These are phyloP conservation scores for Grallaria varia DNA, from an alignment of 2,113 vertebrate species.

Conservation along the genomic window DNA sequence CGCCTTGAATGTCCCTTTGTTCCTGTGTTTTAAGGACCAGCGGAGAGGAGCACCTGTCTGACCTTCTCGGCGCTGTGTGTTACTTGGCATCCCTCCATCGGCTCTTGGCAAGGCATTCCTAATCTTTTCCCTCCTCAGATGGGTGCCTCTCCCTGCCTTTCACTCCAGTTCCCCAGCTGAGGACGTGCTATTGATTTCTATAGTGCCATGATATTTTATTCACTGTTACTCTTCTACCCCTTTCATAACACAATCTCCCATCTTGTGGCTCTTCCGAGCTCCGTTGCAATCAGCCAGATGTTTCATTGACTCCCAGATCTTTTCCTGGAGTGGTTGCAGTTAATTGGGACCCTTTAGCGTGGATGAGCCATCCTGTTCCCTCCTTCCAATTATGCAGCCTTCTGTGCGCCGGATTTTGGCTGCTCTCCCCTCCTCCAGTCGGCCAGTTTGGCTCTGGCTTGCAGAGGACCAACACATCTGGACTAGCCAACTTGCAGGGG, in stretches of 20 bases:
- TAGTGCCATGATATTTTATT: background rate
- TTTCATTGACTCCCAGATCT: conserved; percentile 58
- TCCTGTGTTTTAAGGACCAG: background rate
- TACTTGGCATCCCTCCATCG: conserved; percentile 51
- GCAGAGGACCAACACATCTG: rapidly evolving
- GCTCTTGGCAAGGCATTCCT: conserved; percentile 21
- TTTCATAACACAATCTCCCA: conserved; percentile 1
- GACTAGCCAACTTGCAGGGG: background rate
- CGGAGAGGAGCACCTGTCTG: conserved; percentile 66
- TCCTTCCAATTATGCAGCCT: background rate
- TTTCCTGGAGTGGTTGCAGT: conserved; percentile 26
- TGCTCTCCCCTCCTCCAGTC: background rate
- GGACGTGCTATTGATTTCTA: conserved; percentile 23
- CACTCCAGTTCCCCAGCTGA: conserved; percentile 41
- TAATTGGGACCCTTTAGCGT: conserved; percentile 30
- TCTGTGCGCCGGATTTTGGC: background rate
- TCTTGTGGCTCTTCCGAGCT: conserved; percentile 45
- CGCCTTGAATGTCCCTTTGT: conserved; percentile 43
- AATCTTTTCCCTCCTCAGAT: conserved; percentile 25
- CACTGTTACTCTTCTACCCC: background rate
- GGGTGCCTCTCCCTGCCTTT: conserved; percentile 43
- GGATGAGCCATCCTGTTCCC: conserved; percentile 29
- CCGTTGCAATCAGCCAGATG: conserved; percentile 60
- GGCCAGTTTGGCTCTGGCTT: background rate
- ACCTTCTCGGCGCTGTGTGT: background rate